Percentiles rank a stretch among this genome's conserved stretches.
These are phyloP conservation scores for Gobio occitaniae DNA, from an alignment of 2,797 vertebrate genomes.

Conservation along the genomic window DNA sequence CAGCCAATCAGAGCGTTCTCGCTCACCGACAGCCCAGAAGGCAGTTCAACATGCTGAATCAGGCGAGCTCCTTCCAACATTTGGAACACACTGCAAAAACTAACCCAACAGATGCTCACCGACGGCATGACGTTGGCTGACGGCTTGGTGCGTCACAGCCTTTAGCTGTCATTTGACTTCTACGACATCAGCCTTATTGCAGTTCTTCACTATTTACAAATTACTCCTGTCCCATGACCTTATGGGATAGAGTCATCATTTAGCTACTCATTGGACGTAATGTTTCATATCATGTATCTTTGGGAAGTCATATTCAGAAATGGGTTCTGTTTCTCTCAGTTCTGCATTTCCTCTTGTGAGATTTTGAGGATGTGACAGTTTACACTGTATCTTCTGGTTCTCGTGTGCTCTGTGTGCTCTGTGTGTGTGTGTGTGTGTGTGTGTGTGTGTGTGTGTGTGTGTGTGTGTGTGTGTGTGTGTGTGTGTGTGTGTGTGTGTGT, in stretches of 20 bases:
- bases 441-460: too few species aligned
- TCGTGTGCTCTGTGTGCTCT: slow-evolving; percentile 20
- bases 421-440: too few species aligned
- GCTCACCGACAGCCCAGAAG: not conserved
- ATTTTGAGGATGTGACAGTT: slow-evolving; percentile 48
- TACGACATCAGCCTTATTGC: not conserved
- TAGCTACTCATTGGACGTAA: not conserved
- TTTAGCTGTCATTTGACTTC: not conserved
- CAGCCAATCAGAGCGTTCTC: not conserved
- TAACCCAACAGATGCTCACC: not conserved
- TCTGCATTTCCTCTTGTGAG: slow-evolving; percentile 30
- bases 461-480: too few species aligned
- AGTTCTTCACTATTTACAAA: not conserved
- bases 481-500: too few species aligned
- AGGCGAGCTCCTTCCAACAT: not conserved
- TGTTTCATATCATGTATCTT: not conserved
- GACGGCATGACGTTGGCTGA: not conserved
- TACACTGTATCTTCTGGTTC: slow-evolving; percentile 29
- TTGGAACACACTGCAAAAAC: not conserved
- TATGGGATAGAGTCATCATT: not conserved
- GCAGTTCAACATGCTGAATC: not conserved
- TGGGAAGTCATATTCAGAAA: slow-evolving; percentile 2
- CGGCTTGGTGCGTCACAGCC: not conserved
- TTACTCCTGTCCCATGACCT: too few species aligned
- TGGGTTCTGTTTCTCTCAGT: slow-evolving; percentile 25